Evolutionary conservation across 2,888 invertebrate species (phyloP), one percentile per base, ranked within the genome.

Genomic region (Habrosyne pyritoides): DNA sequence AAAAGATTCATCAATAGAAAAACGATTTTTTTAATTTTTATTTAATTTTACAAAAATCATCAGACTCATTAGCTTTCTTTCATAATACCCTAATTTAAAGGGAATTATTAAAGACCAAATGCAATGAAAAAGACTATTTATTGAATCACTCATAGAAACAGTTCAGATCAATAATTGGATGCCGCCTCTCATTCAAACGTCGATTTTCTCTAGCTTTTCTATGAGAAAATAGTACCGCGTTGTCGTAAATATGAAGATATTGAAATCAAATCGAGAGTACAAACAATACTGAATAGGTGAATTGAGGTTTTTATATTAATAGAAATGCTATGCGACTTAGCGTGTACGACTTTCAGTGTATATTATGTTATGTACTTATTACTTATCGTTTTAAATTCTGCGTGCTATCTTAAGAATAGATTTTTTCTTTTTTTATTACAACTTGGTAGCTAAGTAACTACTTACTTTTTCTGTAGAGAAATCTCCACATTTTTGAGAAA

Each of bases 101-200:
- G 24, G 1, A 12, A 2, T 3, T 24, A 24, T 7, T 21, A 2
- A 10, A 7, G n/a, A 47, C 12, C 5, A 12, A 12, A 14, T n/a
- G 12, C 0, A 36, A 47, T 22, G n/a, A 47, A 21, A 6, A 12
- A 21, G 47, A 21, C n/a, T 22, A n/a, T 47, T 47, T 21, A 18
- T 47, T 47, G 26, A 24, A 49, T 24, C 10, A 49, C 22, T n/a
- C 0, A 48, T 48, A 48, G 26, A 24, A 26, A 12, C 24, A 7
- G 14, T 49, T 49, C 49, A 26, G 24, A 49, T 26, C 49, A 49
- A 8, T 49, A 14, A 49, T 14, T 49, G 49, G 14, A 48, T 10
- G 48, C 8, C 24, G n/a, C 14, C n/a, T 49, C 24, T 26, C 49
- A 49, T 49, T 49, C 49, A 49, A 49, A 49, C 26, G 49, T 26